These are phyloP conservation scores for Bactericera cockerelli DNA, from an alignment of 1,140 invertebrate species.

Conservation along the genomic window DNA sequence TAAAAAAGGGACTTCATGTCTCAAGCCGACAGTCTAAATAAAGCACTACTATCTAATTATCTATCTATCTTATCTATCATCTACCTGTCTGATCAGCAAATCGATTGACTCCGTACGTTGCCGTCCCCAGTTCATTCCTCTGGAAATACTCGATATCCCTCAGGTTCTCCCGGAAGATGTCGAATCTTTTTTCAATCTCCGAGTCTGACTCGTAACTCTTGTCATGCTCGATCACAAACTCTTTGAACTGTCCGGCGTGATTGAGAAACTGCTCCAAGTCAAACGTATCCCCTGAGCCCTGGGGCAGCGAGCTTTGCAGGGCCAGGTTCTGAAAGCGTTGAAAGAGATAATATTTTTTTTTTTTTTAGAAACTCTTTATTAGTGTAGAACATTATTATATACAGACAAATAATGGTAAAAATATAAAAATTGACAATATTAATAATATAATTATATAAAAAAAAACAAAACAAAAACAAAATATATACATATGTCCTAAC, in stretches of 20 bases:
- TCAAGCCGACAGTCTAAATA: no score
- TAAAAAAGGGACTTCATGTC: no score
- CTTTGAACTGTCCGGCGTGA: neutral
- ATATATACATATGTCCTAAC: no score
- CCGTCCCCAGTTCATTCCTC: neutral
- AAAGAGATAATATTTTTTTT: no score
- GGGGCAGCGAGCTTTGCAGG: neutral
- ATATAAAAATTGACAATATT: no score
- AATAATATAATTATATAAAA: no score
- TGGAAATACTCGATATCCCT: neutral
- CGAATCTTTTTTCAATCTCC: neutral
- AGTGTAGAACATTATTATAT: no score
- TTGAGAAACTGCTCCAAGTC: neutral
- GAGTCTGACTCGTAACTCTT: neutral
- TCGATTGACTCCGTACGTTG: neutral
- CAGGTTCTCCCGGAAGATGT: constrained; percentile 6
- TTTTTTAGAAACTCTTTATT: no score
- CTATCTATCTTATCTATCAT: no score
- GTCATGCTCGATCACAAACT: constrained; percentile 1
- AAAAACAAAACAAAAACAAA: no score
- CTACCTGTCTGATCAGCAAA: neutral
- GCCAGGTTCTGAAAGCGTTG: neutral
- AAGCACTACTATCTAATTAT: no score
- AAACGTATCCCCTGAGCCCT: neutral
- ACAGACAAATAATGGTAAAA: no score